Evolutionary conservation across 2,888 invertebrate genomes (phyloP), one percentile per base, ranked within the genome.

Genomic region (Chaitophorus viminalis): DNA sequence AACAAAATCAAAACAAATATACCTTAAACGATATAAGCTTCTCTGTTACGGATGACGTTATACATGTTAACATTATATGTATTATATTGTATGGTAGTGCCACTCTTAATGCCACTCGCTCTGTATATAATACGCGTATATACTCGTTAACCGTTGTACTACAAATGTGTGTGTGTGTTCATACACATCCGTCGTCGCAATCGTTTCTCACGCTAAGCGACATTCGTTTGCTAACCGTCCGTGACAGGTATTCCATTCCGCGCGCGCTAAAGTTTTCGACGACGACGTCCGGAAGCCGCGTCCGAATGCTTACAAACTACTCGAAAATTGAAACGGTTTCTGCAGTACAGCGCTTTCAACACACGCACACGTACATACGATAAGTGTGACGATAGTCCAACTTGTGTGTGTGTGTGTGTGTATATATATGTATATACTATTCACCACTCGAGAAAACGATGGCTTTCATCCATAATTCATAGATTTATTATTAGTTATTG

Each of bases 401-500:
- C 36, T 25, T 36, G 25, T 36, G n/a, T 11, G 9, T 25, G 14
- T n/a, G 11, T 39, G 39, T 39, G 39, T 39, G 36, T 39, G 36
- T 39, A 39, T 8, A 39, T 72, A 36, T 46, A 1, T 8, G 52
- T n/a, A 46, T 46, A 82, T 18, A 82, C 31, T 6, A 18, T 54
- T 11, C 14, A 14, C 60, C 29, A 46, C 81, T 81, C 46, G 39
- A 81, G 68, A 46, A 14, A 70, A 68, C 39, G 46, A 31, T 65
- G 65, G 31, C 17, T 65, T 31, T 65, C 76, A 84, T 84, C 65
- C 84, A 76, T 84, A 76, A 68, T 84, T 84, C 76, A 84, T 76
- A 65, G 46, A 65, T 84, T 65, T 76, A 84, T 65, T 76, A 84
- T 75, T 60, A 81, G 60, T 70, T 46, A 82, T 46, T 52, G 68